phyloP scores from a whole-genome alignment of 2,797 vertebrate genomes.

The Gadopsis bispinosus region DNA sequence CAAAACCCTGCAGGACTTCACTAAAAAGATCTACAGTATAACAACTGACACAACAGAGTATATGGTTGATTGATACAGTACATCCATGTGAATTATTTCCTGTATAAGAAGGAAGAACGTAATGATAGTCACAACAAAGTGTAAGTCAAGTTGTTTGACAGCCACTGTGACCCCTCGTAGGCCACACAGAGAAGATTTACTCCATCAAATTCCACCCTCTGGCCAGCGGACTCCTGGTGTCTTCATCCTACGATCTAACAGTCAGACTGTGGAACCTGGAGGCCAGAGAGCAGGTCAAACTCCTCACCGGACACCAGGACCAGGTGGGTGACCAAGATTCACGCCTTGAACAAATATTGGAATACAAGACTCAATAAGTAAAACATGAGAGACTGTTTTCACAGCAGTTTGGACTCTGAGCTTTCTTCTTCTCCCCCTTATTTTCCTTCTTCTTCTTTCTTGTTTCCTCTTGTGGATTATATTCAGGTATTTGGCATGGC shows the following conservation, averaged over 20 bases:
- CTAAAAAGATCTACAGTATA: neutral
- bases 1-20: neutral
- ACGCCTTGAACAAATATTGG: neutral
- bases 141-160: conserved; percentile 27
- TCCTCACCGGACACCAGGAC: conserved; percentile 90
- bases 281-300: conserved; percentile 77
- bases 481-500: conserved; percentile 92
- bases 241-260: conserved; percentile 93
- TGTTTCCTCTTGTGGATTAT: neutral
- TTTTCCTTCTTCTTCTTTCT: neutral
- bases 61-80: neutral
- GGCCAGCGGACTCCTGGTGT: conserved; percentile 90
- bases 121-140: neutral
- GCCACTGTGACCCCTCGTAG: conserved; percentile 71
- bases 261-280: conserved; percentile 92
- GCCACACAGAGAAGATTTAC: conserved; percentile 97
- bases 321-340: conserved; percentile 84
- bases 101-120: neutral
- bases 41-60: neutral
- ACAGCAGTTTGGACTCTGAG: neutral
- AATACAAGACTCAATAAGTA: neutral
- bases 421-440: neutral
- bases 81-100: neutral
- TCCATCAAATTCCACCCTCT: conserved; percentile 92
- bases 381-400: neutral